Base-by-base conservation (phyloP, 2,113 vertebrate genomes). In the Rattus rattus region DNA sequence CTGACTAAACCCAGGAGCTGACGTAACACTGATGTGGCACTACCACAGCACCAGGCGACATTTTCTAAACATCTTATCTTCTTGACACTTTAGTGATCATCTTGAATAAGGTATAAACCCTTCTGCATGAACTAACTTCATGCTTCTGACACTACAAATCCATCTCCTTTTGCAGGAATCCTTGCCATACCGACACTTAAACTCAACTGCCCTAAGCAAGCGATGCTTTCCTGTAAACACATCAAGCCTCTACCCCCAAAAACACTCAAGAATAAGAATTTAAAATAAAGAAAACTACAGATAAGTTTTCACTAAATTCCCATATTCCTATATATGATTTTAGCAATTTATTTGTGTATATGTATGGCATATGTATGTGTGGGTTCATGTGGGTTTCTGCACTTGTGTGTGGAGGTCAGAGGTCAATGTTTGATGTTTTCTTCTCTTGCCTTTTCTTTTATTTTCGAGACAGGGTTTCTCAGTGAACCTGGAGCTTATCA, bases 41-140 rank as follows among this genome's bases (percentile, higher is more conserved):
- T 4, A 88, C 19, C 43, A 61, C 2, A 76, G 84, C 92, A 81
- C 8, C 36, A 69, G 92, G 49, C 47, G 69, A 87, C 33, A 30
- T 80, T 84, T 88, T 76, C 59, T 76, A 80, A 92, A 87, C 59
- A 86, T 81, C 88, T 92, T 49, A 80, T 26, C 28, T 22, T 92
- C 4, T 16, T 72, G 70, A 81, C 59, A 69, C 61, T 92, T 61
- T 73, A 77, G 1, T 52, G 69, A 91, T 36, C 65, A 52, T 77
- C 61, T 69, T 26, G 20, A 94, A 88, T 65, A 92, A 91, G 17
- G 0, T 75, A n/a, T 22, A 81, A 90, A 96, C 22, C 43, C 85
- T 81, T 88, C 10, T 88, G 70, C 22, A 94, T 95, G 56, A 83
- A 86, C 73, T 3, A 92, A 47, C 2, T 59, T 70, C 59, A 19